phyloP scores from a whole-genome alignment of 2,797 vertebrate species.

The Smutsia temminckii region DNA sequence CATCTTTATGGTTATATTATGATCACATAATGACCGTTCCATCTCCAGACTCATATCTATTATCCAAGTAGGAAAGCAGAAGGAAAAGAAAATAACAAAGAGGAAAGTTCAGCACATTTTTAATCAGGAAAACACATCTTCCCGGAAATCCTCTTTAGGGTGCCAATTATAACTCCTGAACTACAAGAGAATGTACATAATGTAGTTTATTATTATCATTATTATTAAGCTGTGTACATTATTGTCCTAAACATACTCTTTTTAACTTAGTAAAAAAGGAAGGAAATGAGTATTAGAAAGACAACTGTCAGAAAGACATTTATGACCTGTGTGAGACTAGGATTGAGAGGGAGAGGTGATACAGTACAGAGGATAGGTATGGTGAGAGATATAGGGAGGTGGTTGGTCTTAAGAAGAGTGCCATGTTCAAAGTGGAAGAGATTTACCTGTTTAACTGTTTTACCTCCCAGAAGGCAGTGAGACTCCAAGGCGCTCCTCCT shows the following conservation, averaged over 20 bases:
- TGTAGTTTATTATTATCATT: accelerated
- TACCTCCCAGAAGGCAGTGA: background rate
- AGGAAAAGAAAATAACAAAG: background rate
- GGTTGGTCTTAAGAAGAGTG: background rate
- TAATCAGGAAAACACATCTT: background rate
- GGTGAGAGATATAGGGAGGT: background rate
- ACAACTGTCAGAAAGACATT: background rate
- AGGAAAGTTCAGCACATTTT: background rate
- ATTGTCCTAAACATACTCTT: background rate
- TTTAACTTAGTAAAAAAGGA: background rate
- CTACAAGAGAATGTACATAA: background rate
- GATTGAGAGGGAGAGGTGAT: background rate
- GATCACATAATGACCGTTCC: background rate
- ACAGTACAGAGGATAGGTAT: background rate
- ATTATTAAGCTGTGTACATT: background rate
- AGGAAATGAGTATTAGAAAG: background rate
- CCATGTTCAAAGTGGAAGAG: background rate
- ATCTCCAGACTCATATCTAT: background rate
- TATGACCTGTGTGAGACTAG: background rate
- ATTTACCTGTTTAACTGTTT: background rate
- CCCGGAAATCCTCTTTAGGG: background rate
- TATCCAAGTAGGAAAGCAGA: background rate
- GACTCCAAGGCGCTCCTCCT: background rate
- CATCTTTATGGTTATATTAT: background rate
- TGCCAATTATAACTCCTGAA: background rate